Conservation (phyloP, 2,888 invertebrate species). For the Schizotus pectinicornis region DNA sequence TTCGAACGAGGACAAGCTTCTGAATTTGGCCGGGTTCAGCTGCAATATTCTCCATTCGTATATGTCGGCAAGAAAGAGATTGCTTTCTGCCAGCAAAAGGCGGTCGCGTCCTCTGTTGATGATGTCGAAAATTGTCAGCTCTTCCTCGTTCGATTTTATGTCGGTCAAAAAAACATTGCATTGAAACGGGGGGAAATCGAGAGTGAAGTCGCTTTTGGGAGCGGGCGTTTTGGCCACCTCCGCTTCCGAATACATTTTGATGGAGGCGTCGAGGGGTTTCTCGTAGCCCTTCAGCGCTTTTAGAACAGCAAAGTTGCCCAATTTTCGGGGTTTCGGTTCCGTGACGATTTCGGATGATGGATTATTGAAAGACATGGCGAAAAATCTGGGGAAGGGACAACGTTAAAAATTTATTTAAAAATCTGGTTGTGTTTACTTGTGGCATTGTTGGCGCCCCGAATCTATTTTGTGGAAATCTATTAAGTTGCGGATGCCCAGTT, state of each 20-base stretch:
- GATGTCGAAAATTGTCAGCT: conserved; percentile 25
- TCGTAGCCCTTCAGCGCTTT: conserved; percentile 14
- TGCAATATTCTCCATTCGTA: conserved; percentile 23
- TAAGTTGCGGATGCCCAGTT: conserved; percentile 38
- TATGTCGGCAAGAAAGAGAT: conserved; percentile 13
- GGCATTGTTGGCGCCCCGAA: conserved; percentile 43
- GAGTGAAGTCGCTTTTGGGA: not conserved
- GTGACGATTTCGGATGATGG: conserved; percentile 1
- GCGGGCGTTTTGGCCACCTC: not conserved
- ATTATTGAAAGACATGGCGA: conserved; percentile 32
- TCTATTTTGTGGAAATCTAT: conserved; percentile 42
- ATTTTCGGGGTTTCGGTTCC: conserved; percentile 11
- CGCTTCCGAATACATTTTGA: conserved; percentile 1
- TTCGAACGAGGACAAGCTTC: conserved; percentile 4
- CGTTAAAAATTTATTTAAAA: conserved; percentile 28
- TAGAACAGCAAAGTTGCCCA: conserved; percentile 3
- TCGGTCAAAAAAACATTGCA: conserved; percentile 15
- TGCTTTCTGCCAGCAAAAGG: conserved; percentile 20
- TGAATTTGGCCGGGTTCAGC: conserved; percentile 13
- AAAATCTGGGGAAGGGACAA: conserved; percentile 36
- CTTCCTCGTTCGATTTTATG: conserved; percentile 7
- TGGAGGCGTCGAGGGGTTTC: not conserved
- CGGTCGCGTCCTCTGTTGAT: conserved; percentile 24
- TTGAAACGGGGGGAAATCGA: conserved; percentile 1
- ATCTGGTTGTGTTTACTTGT: conserved; percentile 41